Conservation (phyloP, 2,113 vertebrate species). For the Clarias macrocephalus region DNA sequence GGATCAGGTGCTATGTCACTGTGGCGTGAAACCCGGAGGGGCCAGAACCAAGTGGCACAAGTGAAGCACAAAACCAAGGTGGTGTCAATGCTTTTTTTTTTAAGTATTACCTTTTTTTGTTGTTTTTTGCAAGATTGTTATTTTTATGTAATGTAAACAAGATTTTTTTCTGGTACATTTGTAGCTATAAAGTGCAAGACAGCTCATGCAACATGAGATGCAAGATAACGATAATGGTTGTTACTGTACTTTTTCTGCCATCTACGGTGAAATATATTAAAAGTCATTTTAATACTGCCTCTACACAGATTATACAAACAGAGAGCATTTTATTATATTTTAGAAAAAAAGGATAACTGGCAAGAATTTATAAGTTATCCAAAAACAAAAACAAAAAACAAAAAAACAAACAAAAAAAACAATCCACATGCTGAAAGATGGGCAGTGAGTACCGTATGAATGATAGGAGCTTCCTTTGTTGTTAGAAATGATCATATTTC, state of each 20-base stretch:
- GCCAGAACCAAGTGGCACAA: no score
- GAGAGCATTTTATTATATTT: not conserved
- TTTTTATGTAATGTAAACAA: not conserved
- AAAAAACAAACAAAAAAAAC: no score
- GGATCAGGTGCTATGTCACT: no score
- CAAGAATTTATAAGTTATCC: no score
- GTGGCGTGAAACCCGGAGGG: no score
- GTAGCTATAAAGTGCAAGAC: not conserved
- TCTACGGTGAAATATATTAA: not conserved
- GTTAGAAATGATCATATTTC: not conserved
- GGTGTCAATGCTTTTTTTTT: no score
- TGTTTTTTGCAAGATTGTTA: not conserved
- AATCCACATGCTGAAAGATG: not conserved
- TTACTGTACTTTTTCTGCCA: not conserved
- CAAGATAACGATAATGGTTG: not conserved
- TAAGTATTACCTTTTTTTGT: not conserved
- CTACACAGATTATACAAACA: not conserved
- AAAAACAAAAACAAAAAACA: no score
- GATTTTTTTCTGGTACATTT: constrained; percentile 2
- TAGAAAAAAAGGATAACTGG: not conserved
- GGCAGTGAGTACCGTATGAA: not conserved
- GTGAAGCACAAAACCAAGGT: no score
- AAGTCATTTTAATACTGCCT: not conserved
- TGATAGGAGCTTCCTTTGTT: not conserved
- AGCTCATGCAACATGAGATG: not conserved